Base-by-base conservation (phyloP, 1,140 invertebrate genomes). In the Calycopis cecrops region DNA sequence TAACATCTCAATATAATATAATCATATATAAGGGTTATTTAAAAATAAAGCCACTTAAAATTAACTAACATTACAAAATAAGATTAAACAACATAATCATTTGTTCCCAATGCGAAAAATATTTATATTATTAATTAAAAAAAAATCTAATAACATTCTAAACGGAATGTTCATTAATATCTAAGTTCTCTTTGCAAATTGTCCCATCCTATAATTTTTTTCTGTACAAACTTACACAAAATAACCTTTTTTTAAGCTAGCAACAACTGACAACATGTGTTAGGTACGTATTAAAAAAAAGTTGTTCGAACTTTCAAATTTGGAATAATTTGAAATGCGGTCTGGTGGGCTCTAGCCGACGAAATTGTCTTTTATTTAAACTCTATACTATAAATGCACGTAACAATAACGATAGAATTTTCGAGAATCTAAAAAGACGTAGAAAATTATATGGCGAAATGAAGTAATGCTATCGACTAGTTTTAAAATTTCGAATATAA, bases 51-150 rank as follows among this genome's bases (percentile, higher is more conserved):
- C 76, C 75, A 76, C 79, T 85, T 87, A 84, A 81, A 85, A 83
- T 79, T 85, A 85, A 85, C 80, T 85, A 83, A 86, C 81, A 70
- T 84, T 85, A 87, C 79, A 79, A 87, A 82, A 83, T 85, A 86
- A 83, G 79, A 85, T 84, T 84, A 87, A 85, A 85, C 73, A 87
- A 87, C 84, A 81, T 85, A 86, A 85, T 86, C 73, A 80, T 86
- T 87, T 87, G 84, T 87, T 87, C 84, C 84, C 84, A 71, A 87
- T 79, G 79, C 69, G 74, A 85, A 81, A 80, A 83, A 81, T 83
- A 82, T 80, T 84, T 78, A 79, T 84, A 60, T 60, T 84, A 60
- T 60, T 70, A 72, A 72, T 73, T 69, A 73, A 80, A 85, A 79
- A 78, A 83, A 84, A 82, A 83, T 80, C 77, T 84, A 85, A 63